Conservation (phyloP, 2,797 vertebrate genomes). For the Anguilla anguilla region DNA sequence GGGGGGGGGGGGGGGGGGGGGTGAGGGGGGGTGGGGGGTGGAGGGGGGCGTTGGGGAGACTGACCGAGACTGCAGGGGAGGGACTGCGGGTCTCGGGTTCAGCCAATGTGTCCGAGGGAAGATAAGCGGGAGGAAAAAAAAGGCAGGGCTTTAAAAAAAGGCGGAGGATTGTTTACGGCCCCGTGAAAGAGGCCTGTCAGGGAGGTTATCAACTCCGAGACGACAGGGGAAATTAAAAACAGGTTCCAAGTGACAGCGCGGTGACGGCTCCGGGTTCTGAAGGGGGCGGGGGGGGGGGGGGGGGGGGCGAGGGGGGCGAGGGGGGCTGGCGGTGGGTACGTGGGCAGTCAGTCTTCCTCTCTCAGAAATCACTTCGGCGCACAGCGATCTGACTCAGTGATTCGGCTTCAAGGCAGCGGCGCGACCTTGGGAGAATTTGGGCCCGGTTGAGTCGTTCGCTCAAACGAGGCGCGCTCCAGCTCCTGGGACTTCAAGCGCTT, state of each 20-base stretch:
- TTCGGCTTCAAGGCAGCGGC: slow-evolving; percentile 39
- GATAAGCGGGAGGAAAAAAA: slow-evolving; percentile 62
- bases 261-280: neutral
- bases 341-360: neutral
- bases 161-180: slow-evolving; percentile 54
- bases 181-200: slow-evolving; percentile 65
- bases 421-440: slow-evolving; percentile 41
- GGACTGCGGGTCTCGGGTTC: slow-evolving; percentile 29
- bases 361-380: neutral
- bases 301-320: neutral
- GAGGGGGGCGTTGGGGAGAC: slow-evolving; percentile 36
- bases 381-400: neutral
- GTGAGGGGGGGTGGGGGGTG: neutral
- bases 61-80: neutral
- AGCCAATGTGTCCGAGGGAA: slow-evolving; percentile 54
- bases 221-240: slow-evolving; percentile 47
- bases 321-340: neutral
- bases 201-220: slow-evolving; percentile 65
- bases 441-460: slow-evolving; percentile 64
- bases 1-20: neutral
- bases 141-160: slow-evolving; percentile 52
- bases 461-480: slow-evolving; percentile 35
- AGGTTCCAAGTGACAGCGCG: slow-evolving; percentile 8
- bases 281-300: neutral
- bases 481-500: slow-evolving; percentile 55